A percentile compares a stretch with the other conserved stretches of the same genome.
Evolutionary conservation across 2,888 invertebrate genomes (phyloP).

Genomic region (Idaea biselata): DNA sequence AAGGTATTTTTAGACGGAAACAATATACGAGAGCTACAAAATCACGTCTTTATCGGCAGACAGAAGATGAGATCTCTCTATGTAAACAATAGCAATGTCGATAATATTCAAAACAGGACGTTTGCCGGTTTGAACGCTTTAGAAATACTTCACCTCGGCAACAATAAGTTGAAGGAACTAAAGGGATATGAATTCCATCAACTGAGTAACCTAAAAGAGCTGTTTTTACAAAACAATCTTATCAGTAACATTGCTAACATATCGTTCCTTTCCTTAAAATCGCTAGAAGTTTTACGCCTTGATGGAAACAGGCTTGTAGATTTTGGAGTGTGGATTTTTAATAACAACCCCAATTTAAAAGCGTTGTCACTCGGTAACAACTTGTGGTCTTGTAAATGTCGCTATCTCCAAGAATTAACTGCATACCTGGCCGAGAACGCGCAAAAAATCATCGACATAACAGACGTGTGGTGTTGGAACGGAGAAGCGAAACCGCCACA

Average conservation of each 20-base stretch:
- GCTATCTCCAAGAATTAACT: slow-evolving; percentile 91
- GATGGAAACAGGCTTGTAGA: slow-evolving; percentile 91
- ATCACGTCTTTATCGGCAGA: slow-evolving; percentile 93
- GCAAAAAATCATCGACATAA: slow-evolving; percentile 88
- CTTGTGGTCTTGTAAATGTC: slow-evolving; percentile 94
- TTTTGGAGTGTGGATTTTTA: slow-evolving; percentile 89
- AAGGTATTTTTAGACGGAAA: slow-evolving; percentile 96
- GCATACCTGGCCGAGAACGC: slow-evolving; percentile 91
- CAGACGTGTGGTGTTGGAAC: slow-evolving; percentile 91
- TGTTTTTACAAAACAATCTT: slow-evolving; percentile 92
- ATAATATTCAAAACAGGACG: slow-evolving; percentile 93
- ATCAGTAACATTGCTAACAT: slow-evolving; percentile 89
- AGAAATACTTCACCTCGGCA: slow-evolving; percentile 90
- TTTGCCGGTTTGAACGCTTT: slow-evolving; percentile 91
- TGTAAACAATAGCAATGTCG: slow-evolving; percentile 91
- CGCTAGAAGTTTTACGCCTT: slow-evolving; percentile 88
- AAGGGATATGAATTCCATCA: slow-evolving; percentile 93
- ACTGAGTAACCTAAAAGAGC: slow-evolving; percentile 87
- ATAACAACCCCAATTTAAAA: slow-evolving; percentile 84
- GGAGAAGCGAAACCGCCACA: slow-evolving; percentile 87
- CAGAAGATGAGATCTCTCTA: slow-evolving; percentile 93
- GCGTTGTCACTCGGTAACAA: slow-evolving; percentile 91
- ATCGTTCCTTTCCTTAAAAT: slow-evolving; percentile 88
- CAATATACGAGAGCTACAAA: slow-evolving; percentile 89
- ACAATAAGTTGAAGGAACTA: slow-evolving; percentile 89